These are phyloP conservation scores for Luscinia luscinia DNA, from an alignment of 2,797 vertebrate species.

Conservation along the genomic window DNA sequence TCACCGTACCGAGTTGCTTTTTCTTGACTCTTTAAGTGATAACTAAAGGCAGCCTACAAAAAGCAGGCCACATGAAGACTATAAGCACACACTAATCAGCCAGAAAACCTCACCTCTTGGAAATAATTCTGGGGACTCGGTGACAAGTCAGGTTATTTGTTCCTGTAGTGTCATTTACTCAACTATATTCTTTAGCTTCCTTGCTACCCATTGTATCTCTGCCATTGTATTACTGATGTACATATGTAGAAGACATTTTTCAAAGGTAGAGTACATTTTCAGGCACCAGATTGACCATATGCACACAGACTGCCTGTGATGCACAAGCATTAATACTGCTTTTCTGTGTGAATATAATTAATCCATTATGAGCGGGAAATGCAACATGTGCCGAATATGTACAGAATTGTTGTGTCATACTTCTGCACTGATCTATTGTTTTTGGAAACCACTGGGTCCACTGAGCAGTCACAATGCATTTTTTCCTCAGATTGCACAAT, in stretches of 20 bases:
- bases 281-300: not conserved
- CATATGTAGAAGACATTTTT: not conserved
- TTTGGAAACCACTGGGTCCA: constrained; percentile 22
- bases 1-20: not conserved
- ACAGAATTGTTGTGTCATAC: constrained; percentile 13
- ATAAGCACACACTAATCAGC: not conserved
- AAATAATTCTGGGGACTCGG: not conserved
- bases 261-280: not conserved
- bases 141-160: not conserved
- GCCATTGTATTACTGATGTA: not conserved
- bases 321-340: not conserved
- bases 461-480: not conserved
- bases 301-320: not conserved
- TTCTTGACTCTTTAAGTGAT: not conserved
- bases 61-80: not conserved
- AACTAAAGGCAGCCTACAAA: not conserved
- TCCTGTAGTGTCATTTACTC: not conserved
- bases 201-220: not conserved
- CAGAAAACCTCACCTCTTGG: not conserved
- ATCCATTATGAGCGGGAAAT: constrained; percentile 10
- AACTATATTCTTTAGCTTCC: not conserved
- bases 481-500: constrained; percentile 18
- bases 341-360: constrained; percentile 14
- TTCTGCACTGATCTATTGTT: constrained; percentile 48
- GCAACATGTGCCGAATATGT: constrained; percentile 3